Evolutionary conservation across 2,888 invertebrate species (phyloP).

Genomic region (Hypsopygia costalis): DNA sequence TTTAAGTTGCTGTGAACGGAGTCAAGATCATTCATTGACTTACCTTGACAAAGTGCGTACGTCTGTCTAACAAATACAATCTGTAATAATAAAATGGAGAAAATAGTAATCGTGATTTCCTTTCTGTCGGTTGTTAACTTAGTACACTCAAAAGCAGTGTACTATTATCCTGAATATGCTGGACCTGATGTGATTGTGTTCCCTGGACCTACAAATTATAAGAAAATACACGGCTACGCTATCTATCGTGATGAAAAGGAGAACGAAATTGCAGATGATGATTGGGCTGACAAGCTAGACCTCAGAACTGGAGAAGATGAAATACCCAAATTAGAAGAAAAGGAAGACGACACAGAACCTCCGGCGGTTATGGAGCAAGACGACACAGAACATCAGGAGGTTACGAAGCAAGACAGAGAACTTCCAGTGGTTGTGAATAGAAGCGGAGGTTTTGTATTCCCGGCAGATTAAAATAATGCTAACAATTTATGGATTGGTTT

Average conservation of each 20-base stretch:
- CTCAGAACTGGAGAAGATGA: background rate
- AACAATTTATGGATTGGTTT: too few relatives aligned
- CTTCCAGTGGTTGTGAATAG: background rate
- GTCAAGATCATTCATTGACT: conserved; percentile 2
- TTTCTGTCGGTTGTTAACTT: background rate
- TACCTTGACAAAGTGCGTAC: background rate
- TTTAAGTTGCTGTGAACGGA: conserved; percentile 1
- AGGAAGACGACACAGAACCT: too few relatives aligned
- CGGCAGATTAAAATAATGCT: background rate
- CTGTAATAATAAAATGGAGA: conserved; percentile 8
- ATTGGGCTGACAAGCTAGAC: background rate
- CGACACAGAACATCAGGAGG: background rate
- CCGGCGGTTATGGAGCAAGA: background rate
- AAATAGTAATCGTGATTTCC: background rate
- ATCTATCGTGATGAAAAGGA: background rate
- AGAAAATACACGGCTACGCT: conserved; percentile 13
- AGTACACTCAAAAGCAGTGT: conserved; percentile 5
- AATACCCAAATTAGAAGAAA: background rate
- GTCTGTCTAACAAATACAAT: background rate
- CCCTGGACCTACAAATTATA: conserved; percentile 50
- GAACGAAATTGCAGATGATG: conserved; percentile 3
- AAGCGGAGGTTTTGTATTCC: background rate
- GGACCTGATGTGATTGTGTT: conserved; percentile 46
- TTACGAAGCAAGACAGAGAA: background rate
- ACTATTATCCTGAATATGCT: conserved; percentile 7